Base-by-base conservation (phyloP, 2,113 vertebrate species). In the Alosa alosa region DNA sequence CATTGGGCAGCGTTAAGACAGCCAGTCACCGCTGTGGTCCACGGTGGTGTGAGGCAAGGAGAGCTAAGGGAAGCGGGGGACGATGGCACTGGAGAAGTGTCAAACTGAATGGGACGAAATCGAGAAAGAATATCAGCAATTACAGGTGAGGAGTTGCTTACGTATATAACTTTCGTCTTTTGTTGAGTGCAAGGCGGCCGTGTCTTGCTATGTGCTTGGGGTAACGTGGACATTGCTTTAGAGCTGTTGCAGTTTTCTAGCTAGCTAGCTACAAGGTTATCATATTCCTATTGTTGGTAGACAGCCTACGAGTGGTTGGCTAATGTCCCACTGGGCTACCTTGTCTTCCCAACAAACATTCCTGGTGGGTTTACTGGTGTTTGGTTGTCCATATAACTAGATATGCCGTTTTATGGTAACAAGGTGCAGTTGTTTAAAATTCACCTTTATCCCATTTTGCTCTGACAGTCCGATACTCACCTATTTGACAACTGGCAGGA, bases 101-200 rank as follows among this genome's bases (percentile, higher is more conserved):
- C 92, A 93, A 89, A 91, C 90, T 81, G 97, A 97, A 90, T 97
- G 96, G 97, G 91, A 92, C 17, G 96, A 97, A 90, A 96, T 98
- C 84, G 97, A 98, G 20, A 92, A 93, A 85, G 97, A 97, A 91
- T 97, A 97, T 91, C 96, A 96, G 91, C 96, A 97, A 89, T 91
- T 98, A 68, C 98, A 98, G 97, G 98, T 98, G 88, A 83, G 86
- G 10, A 81, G 45, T 44, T 39, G 72, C 2, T 17, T 78, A 60
- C 4, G 55, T 60, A 5, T 9, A 36, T 25, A 39, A 36, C 72
- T 39, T 78, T 7, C 60, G 36, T 39, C 10, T 39, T 78, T 17
- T 78, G 36, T 39, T 7, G 31, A 39, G 72, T 13, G 31, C 72
- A 78, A 36, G 11, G 11, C 25, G n/a, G n/a, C 64, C 64, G 31